phyloP scores from a whole-genome alignment of 2,113 vertebrate species.

The human (Homo sapiens) region DNA sequence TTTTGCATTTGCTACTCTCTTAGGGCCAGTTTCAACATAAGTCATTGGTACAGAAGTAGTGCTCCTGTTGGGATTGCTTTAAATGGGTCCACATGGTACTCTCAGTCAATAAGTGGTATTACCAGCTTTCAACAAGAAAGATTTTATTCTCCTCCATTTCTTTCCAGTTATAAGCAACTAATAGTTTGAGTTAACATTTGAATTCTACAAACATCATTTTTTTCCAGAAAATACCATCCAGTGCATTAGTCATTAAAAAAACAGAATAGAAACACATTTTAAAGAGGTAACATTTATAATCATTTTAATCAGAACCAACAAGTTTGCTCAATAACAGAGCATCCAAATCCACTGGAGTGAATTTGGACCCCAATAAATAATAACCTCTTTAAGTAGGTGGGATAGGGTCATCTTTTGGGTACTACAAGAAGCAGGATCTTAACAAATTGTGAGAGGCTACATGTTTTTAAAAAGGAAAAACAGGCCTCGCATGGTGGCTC shows the following conservation, averaged over 20 bases:
- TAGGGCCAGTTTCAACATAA: background rate
- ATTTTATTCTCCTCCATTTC: background rate
- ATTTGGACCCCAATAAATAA: background rate
- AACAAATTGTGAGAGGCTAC: background rate
- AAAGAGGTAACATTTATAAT: background rate
- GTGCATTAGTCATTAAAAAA: background rate
- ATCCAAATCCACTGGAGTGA: background rate
- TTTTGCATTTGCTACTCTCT: slow-evolving; percentile 40
- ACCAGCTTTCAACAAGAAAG: slow-evolving; percentile 44
- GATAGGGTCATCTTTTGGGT: background rate
- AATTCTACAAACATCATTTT: slow-evolving; percentile 50
- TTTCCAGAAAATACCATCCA: background rate
- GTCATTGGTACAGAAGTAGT: background rate
- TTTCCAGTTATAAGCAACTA: slow-evolving; percentile 27
- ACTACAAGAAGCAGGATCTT: background rate
- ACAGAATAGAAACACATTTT: background rate
- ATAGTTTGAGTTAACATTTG: slow-evolving; percentile 22
- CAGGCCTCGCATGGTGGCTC: no score
- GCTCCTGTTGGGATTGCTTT: background rate
- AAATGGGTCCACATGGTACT: slow-evolving; percentile 45
- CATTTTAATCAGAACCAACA: background rate
- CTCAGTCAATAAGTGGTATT: slow-evolving; percentile 48
- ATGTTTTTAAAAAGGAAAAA: background rate
- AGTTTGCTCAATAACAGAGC: background rate
- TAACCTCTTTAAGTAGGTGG: background rate